Base-by-base conservation (phyloP, 1,140 invertebrate species). In the Trichomalopsis sarcophagae region DNA sequence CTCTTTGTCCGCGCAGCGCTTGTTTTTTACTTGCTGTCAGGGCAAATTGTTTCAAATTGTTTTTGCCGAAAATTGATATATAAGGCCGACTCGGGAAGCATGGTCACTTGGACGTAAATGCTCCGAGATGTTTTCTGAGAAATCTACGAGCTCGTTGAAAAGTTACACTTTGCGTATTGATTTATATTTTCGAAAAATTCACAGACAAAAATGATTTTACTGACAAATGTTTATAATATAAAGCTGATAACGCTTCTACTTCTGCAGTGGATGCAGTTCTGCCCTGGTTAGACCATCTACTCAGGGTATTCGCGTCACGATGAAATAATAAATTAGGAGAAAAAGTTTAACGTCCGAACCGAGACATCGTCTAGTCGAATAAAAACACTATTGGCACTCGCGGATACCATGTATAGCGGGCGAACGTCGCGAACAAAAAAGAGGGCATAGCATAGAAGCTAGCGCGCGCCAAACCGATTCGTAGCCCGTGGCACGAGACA, bases 401-500 rank as follows among this genome's bases (percentile, higher is more conserved):
- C 7, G 17, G 50, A 55, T 55, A 55, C 33, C 47, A 27, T 30
- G 21, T 55, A 55, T 17, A 55, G 55, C 55, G 40, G 68, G 14
- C 40, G 11, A 47, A n/a, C 33, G 14, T 14, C 30, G n/a, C 21
- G 75, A 2, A 10, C 6, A 71, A 82, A 30, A 75, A 33, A 27
- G 27, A 40, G 13, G 81, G 27, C 14, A 55, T 50, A 44, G 73
- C 27, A 27, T 27, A 27, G 27, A 27, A 17, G 27, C 27, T 4
- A 1, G 11, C 11, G 27, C 27, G 40, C 76, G 33, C 69, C 44
- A 85, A 85, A 85, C 82, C 73, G 78, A 81, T 85, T 81, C 27
- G 71, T 85, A 77, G 47, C 84, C 84, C 55, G 71, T 50, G 73
- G 79, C 84, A 80, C 17, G 47, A 86, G 73, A 73, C 84, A 78